Base-by-base conservation (phyloP, 2,797 vertebrate genomes). In the Enteromius radiatus region DNA sequence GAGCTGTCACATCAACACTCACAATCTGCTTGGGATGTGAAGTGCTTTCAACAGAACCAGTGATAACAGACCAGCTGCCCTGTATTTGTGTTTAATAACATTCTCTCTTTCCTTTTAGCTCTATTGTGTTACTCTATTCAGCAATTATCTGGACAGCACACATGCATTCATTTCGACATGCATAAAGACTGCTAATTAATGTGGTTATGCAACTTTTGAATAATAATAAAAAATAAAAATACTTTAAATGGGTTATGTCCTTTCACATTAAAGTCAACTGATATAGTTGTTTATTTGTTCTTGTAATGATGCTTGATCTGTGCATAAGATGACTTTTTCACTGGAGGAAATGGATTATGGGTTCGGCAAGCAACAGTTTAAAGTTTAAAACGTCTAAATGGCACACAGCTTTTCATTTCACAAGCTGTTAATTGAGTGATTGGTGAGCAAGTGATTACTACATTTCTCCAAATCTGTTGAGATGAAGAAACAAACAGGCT, bases 1-100 rank as follows among this genome's bases (percentile, higher is more conserved):
- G 59, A 65, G 43, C 59, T 38, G 56, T 36, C 69, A 81, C 56
- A 81, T 82, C 59, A 75, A 82, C 45, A 54, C 47, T 41, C 23
- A 26, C 47, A 74, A 52, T 75, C 61, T 67, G 61, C 45, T 82
- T 75, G 17, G 47, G 71, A 75, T 75, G 71, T 33, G 33, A 75
- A 77, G 75, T 45, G 23, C 75, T 77, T 77, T 64, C 41, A 64
- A 45, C 41, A 77, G 23, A 77, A 64, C 45, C 23, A 28, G n/a
- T 31, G 61, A 75, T 75, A 65, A 67, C 61, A 41, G 70, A 43
- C 23, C 56, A 63, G 54, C n/a, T 49, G 79, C n/a, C 10, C 38
- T 65, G 11, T 65, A 65, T 61, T 19, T 81, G 65, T 69, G 73
- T 49, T 76, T 63, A 81, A 80, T 76, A 56, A 47, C 21, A 1